phyloP scores from a whole-genome alignment of 2,888 invertebrate species.

The Macrosoma leucophasiata region DNA sequence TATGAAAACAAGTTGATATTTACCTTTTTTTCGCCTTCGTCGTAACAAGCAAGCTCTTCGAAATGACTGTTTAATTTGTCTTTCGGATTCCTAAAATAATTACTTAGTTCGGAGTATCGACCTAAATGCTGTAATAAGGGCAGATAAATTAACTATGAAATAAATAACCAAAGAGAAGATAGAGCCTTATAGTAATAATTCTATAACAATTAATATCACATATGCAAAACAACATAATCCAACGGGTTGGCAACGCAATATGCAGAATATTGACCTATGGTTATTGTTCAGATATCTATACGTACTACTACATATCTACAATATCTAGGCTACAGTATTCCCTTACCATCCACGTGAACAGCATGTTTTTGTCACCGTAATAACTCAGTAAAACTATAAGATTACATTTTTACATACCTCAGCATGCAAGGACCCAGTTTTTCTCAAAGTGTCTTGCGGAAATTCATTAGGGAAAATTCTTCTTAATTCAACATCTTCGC shows the following conservation, averaged over 20 bases:
- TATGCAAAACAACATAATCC: conserved; percentile 2
- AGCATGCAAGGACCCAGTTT: conserved; percentile 48
- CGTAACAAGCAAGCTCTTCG: conserved; percentile 55
- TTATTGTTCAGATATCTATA: no score
- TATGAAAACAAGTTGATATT: conserved; percentile 6
- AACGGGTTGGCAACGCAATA: no score
- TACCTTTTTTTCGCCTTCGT: conserved; percentile 48
- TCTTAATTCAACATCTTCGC: conserved; percentile 62
- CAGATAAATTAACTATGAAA: conserved; percentile 2
- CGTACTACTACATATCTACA: no score
- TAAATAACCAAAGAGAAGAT: conserved; percentile 1
- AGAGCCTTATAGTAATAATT: neutral
- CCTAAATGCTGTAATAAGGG: conserved; percentile 60
- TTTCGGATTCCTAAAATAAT: conserved; percentile 53
- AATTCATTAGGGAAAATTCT: conserved; percentile 62
- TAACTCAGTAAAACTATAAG: no score
- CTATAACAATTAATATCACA: conserved; percentile 1
- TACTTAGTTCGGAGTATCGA: conserved; percentile 49
- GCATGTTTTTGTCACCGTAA: no score
- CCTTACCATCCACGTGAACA: no score
- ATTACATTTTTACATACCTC: conserved; percentile 39
- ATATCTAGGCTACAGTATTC: no score
- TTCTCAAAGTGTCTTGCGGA: conserved; percentile 56
- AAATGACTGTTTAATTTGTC: conserved; percentile 51
- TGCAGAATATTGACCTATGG: no score